Conservation (phyloP, 2,113 vertebrate genomes). For the Mobula hypostoma region DNA sequence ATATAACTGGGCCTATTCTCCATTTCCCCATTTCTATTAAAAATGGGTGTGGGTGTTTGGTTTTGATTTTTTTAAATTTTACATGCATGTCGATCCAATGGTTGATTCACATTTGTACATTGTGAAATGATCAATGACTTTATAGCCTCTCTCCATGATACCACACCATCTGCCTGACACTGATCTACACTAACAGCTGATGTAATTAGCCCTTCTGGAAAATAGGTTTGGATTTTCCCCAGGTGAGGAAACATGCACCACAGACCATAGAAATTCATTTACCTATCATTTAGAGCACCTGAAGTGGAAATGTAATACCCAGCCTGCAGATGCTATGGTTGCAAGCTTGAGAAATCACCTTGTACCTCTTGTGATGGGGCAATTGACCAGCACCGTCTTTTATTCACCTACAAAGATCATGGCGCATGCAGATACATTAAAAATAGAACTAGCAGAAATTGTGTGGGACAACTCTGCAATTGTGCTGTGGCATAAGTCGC, state of each 20-base stretch:
- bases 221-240: background rate
- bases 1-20: too few relatives aligned
- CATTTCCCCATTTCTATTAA: too few relatives aligned
- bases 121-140: too few relatives aligned
- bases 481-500: background rate
- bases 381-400: background rate
- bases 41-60: too few relatives aligned
- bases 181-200: background rate
- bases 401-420: background rate
- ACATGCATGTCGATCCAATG: too few relatives aligned
- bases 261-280: slow-evolving; percentile 1
- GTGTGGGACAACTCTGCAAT: background rate
- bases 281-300: too few relatives aligned
- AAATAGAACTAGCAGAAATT: background rate
- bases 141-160: too few relatives aligned
- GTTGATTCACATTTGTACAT: too few relatives aligned
- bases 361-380: background rate
- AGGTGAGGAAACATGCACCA: background rate
- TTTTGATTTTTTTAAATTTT: too few relatives aligned
- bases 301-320: background rate
- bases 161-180: too few relatives aligned
- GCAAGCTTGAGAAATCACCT: too few relatives aligned
- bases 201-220: background rate
- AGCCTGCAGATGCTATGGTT: background rate
- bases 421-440: background rate